Percentiles rank a stretch among this genome's conserved stretches.
phyloP scores from a whole-genome alignment of 2,888 invertebrate genomes.

The Thelaira solivaga region DNA sequence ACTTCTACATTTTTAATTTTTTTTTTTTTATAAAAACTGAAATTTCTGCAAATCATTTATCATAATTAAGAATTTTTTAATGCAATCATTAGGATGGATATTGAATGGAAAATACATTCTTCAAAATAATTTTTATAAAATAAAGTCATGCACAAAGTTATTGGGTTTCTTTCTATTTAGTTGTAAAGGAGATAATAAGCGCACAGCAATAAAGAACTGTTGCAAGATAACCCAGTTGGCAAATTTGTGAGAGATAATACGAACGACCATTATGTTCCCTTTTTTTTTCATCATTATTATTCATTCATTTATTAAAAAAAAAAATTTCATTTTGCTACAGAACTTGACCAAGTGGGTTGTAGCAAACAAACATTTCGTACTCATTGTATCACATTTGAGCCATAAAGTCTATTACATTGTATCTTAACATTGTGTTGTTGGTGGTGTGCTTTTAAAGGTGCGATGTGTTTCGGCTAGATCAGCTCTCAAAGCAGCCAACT shows the following conservation, averaged over 20 bases:
- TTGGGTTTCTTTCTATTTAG: constrained; percentile 21
- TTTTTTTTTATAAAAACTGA: background rate
- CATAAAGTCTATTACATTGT: constrained; percentile 15
- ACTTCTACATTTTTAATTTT: constrained; percentile 6
- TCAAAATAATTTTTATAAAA: background rate
- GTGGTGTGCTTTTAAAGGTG: constrained; percentile 23
- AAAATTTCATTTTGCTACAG: no score
- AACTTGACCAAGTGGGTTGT: no score
- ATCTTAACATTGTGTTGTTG: background rate
- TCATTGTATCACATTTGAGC: constrained; percentile 13
- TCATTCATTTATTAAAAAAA: no score
- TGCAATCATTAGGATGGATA: constrained; percentile 45
- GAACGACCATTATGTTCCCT: no score
- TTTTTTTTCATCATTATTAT: no score
- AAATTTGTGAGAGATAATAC: no score
- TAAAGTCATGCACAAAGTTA: constrained; percentile 47
- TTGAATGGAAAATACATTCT: constrained; percentile 32
- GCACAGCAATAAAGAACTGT: no score
- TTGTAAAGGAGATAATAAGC: no score
- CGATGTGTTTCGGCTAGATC: constrained; percentile 22
- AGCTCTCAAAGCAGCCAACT: background rate
- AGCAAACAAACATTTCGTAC: no score
- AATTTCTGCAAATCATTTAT: constrained; percentile 59
- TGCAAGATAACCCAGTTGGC: no score
- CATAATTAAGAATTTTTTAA: constrained; percentile 59